These are phyloP conservation scores for Euzetes globulus DNA, from an alignment of 2,888 invertebrate species.

Conservation along the genomic window DNA sequence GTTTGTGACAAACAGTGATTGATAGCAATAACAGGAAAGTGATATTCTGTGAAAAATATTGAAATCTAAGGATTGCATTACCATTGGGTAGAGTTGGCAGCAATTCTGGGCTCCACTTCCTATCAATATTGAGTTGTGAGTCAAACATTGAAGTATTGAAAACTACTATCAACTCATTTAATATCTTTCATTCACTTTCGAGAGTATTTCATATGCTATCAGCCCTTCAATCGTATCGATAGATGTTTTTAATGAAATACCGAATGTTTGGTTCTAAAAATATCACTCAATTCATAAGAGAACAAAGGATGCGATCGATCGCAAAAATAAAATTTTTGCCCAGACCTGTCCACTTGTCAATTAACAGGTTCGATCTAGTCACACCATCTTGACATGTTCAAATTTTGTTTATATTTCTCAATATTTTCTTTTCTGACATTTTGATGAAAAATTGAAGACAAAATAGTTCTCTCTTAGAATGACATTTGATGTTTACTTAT, in stretches of 20 bases:
- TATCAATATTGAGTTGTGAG: neutral
- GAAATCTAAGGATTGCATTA: slow-evolving; percentile 1
- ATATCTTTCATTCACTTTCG: neutral
- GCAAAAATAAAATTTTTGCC: no score
- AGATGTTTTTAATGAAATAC: no score
- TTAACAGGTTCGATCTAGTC: no score
- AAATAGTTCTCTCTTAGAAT: no score
- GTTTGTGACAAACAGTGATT: slow-evolving; percentile 22
- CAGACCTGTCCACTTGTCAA: no score
- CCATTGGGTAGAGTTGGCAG: neutral
- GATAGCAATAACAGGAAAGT: slow-evolving; percentile 24
- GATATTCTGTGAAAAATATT: slow-evolving; percentile 25
- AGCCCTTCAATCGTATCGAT: no score
- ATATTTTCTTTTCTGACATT: neutral
- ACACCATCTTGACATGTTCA: no score
- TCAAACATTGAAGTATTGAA: slow-evolving; percentile 4
- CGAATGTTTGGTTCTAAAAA: no score
- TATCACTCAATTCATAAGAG: no score
- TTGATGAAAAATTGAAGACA: neutral
- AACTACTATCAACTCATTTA: neutral
- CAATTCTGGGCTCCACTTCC: neutral
- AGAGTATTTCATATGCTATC: no score
- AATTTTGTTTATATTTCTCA: neutral
- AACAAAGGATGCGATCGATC: no score
- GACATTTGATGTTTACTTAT: no score